Percentiles rank a stretch among this genome's conserved stretches.
These are phyloP conservation scores for Falco rusticolus DNA, from an alignment of 2,797 vertebrate genomes.

Conservation along the genomic window DNA sequence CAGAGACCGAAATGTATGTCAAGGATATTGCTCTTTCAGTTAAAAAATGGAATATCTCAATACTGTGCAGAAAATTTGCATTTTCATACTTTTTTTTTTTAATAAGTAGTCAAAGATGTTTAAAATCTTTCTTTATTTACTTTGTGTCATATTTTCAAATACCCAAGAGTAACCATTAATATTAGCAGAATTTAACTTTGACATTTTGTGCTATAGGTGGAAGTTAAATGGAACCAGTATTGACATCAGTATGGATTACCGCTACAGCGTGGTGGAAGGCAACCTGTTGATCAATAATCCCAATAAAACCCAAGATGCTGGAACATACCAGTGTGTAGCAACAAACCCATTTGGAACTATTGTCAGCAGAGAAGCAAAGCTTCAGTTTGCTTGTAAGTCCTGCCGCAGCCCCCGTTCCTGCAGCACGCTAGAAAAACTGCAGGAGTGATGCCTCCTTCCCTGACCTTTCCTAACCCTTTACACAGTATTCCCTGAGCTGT, in stretches of 20 bases:
- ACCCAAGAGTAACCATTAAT: neutral
- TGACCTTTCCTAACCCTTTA: neutral
- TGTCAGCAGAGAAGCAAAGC: slow-evolving; percentile 91
- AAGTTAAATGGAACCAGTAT: slow-evolving; percentile 91
- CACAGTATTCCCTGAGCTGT: neutral
- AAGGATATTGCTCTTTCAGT: neutral
- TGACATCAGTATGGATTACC: slow-evolving; percentile 86
- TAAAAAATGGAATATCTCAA: neutral
- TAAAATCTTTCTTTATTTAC: neutral
- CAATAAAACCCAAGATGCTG: slow-evolving; percentile 89
- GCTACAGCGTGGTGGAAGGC: slow-evolving; percentile 90
- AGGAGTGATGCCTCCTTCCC: neutral
- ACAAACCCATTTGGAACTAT: slow-evolving; percentile 93
- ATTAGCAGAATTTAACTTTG: slow-evolving; percentile 39
- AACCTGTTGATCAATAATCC: slow-evolving; percentile 92
- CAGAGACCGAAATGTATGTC: neutral
- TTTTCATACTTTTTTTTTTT: neutral
- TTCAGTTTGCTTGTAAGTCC: slow-evolving; percentile 96
- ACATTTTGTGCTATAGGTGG: slow-evolving; percentile 84
- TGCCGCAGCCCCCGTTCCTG: neutral
- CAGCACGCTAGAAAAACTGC: too few relatives aligned
- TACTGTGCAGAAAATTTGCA: neutral
- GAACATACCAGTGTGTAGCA: slow-evolving; percentile 94
- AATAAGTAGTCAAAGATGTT: neutral
- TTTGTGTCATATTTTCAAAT: neutral